Conservation (phyloP, 1,140 invertebrate species). For the Orius insidiosus region DNA sequence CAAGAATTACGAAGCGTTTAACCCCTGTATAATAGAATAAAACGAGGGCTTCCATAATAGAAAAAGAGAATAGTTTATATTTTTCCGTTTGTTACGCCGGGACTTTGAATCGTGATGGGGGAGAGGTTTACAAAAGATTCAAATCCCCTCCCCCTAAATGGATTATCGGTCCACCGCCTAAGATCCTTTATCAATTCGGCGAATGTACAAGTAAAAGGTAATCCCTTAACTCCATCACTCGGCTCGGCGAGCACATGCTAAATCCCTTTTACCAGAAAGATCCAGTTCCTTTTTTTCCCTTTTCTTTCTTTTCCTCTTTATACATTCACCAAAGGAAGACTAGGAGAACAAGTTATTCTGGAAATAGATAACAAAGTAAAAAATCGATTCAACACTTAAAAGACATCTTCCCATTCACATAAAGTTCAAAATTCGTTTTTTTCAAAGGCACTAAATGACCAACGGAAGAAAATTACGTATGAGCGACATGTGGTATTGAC, state of each 20-base stretch:
- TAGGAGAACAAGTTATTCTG: too few species aligned
- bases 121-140: conserved; percentile 2
- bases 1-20: conserved; percentile 4
- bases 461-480: too few species aligned
- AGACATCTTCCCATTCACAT: too few species aligned
- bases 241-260: conserved; percentile 7
- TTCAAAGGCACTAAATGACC: too few species aligned
- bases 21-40: not conserved
- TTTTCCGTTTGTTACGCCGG: conserved; percentile 8
- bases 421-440: too few species aligned
- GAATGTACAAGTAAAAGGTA: conserved; percentile 5
- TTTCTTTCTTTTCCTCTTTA: too few species aligned
- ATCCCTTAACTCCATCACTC: conserved; percentile 11
- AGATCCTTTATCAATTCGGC: conserved; percentile 7
- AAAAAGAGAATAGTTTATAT: conserved; percentile 6
- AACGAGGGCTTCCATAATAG: not conserved
- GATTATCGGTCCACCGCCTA: conserved; percentile 5
- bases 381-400: too few species aligned
- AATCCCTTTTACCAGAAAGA: conserved; percentile 3
- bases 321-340: too few species aligned
- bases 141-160: conserved; percentile 6
- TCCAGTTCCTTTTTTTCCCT: too few species aligned
- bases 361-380: too few species aligned
- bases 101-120: not conserved
- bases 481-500: too few species aligned